Conservation (phyloP, 1,140 invertebrate species). For the Rhizoglyphus robini region DNA sequence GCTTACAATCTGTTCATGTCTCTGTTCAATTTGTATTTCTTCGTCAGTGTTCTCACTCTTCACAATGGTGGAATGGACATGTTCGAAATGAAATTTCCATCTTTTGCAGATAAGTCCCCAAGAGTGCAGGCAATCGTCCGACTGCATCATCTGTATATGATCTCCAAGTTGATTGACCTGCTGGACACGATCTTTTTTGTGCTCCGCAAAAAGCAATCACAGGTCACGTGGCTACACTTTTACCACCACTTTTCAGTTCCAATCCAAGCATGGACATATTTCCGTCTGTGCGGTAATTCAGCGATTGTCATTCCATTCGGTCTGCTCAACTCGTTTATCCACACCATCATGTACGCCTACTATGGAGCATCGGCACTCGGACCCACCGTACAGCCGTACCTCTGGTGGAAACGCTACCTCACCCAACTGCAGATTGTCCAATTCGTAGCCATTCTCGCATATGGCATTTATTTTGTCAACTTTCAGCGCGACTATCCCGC, state of each 20-base stretch:
- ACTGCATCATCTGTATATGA: neutral
- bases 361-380: constrained; percentile 39
- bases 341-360: too few relatives aligned
- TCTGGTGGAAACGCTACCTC: constrained; percentile 41
- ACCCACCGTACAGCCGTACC: constrained; percentile 35
- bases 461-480: neutral
- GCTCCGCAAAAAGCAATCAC: too few relatives aligned
- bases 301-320: neutral
- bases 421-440: too few relatives aligned
- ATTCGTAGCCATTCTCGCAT: neutral
- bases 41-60: too few relatives aligned
- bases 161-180: too few relatives aligned
- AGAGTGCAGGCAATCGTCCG: too few relatives aligned
- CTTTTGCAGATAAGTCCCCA: too few relatives aligned
- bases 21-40: too few relatives aligned
- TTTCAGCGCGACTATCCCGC: neutral
- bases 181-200: too few relatives aligned
- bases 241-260: constrained; percentile 22
- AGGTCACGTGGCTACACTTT: neutral
- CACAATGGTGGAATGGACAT: too few relatives aligned
- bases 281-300: neutral
- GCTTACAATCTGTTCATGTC: too few relatives aligned
- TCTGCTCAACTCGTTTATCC: neutral
- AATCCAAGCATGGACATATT: neutral
- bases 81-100: too few relatives aligned